Conservation (phyloP, 2,797 vertebrate species). For the Danio kyathit region DNA sequence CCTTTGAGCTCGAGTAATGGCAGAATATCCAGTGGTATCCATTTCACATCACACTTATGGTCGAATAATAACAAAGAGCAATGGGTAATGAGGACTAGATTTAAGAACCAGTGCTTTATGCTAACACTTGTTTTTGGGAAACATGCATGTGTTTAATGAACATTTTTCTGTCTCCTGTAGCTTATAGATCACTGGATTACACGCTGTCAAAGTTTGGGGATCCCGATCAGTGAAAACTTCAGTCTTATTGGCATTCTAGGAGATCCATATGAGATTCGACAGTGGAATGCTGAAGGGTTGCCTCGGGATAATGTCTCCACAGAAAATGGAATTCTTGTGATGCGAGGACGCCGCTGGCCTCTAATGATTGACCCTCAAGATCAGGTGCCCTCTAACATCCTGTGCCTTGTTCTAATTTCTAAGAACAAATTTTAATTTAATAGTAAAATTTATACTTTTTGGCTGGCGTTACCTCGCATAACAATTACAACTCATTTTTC, state of each 20-base stretch:
- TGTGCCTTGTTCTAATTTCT: slow-evolving; percentile 25
- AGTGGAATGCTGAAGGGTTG: slow-evolving; percentile 88
- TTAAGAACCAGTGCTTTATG: neutral
- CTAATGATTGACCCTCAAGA: slow-evolving; percentile 92
- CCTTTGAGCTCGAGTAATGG: no score
- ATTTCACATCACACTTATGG: no score
- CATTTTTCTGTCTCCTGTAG: slow-evolving; percentile 64
- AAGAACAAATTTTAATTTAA: neutral
- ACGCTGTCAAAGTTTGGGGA: slow-evolving; percentile 80
- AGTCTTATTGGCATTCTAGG: slow-evolving; percentile 86
- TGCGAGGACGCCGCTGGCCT: slow-evolving; percentile 85
- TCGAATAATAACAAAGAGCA: no score
- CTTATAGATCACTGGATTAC: slow-evolving; percentile 86
- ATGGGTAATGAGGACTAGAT: no score
- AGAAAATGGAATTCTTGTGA: slow-evolving; percentile 89
- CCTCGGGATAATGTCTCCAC: slow-evolving; percentile 85
- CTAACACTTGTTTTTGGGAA: slow-evolving; percentile 1
- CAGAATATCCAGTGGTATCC: no score
- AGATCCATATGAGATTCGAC: slow-evolving; percentile 84
- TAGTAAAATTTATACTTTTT: neutral
- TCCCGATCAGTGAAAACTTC: slow-evolving; percentile 86
- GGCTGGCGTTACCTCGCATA: neutral
- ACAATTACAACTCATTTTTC: neutral
- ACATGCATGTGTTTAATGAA: neutral
- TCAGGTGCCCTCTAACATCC: slow-evolving; percentile 74